A percentile compares a stretch with the other conserved stretches of the same genome.
These are phyloP conservation scores for Spialia ferax DNA, from an alignment of 2,888 invertebrate species.

Conservation along the genomic window DNA sequence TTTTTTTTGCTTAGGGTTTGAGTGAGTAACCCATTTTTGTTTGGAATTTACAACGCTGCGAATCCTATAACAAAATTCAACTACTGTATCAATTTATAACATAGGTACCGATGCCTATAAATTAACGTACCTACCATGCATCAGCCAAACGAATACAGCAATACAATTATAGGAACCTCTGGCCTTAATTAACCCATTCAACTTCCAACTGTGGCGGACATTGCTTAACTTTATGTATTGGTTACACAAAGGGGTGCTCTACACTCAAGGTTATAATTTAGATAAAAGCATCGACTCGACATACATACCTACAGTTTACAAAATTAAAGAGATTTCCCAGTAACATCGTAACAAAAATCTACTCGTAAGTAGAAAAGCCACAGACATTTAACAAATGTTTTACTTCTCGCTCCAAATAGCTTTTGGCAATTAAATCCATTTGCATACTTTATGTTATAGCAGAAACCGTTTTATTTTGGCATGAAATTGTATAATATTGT, in stretches of 20 bases:
- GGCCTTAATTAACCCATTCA: conserved; percentile 2
- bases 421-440: conserved; percentile 30
- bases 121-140: not conserved
- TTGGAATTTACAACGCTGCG: too few relatives aligned
- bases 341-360: conserved; percentile 2
- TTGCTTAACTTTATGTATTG: conserved; percentile 7
- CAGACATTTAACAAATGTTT: conserved; percentile 29
- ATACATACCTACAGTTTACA: not conserved
- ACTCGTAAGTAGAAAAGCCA: conserved; percentile 23
- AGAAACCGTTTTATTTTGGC: conserved; percentile 17
- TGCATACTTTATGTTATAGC: conserved; percentile 22
- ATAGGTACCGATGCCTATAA: not conserved
- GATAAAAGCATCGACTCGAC: not conserved
- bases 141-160: not conserved
- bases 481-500: conserved; percentile 8
- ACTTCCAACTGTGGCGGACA: not conserved
- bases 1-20: too few relatives aligned
- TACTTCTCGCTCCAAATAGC: conserved; percentile 28
- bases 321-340: conserved; percentile 12
- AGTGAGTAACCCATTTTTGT: too few relatives aligned
- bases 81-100: not conserved
- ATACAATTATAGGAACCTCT: conserved; percentile 2
- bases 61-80: too few relatives aligned
- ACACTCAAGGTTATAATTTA: not conserved
- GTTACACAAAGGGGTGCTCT: not conserved